Evolutionary conservation across 2,113 vertebrate genomes (phyloP), one percentile per base, ranked within the genome.

Genomic region (Ochotona curzoniae): DNA sequence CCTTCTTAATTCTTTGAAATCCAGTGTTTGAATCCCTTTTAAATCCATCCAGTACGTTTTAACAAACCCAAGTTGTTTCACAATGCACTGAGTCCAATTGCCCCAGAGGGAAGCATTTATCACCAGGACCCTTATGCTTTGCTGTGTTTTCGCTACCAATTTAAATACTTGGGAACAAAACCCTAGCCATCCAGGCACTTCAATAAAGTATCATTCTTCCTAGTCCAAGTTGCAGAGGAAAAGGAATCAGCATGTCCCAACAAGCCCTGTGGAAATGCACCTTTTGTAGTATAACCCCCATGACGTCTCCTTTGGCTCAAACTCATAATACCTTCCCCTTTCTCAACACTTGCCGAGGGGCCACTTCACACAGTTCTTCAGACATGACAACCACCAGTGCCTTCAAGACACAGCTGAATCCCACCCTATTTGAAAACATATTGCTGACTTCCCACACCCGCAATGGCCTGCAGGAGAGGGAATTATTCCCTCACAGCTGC

Each of bases 401-500:
- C 89, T 93, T 75, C 35, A 67, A 90, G 90, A 94, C 90, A 84
- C 4, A 64, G 25, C 32, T 23, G 44, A 87, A 91, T 84, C 66
- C 88, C 13, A 35, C 67, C 49, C 69, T 2, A 7, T 89, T 95
- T 60, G 54, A 78, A 93, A 96, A 83, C 91, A 94, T n/a, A 17
- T 67, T 96, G 57, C 89, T 87, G 75, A 63, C 78, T 89, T 92
- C 74, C 47, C 91, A 92, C 95, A 97, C 94, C 91, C 97, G 94
- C 74, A 73, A 49, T 89, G 88, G 87, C 30, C 76, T 71, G 73
- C 94, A 78, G 87, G 60, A 18, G 7, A 51, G 97, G n/a, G 38
- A 93, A 86, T 54, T 96, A 60, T 26, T 89, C 28, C 0, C 78
- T 96, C 94, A 92, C 97, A 98, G 95, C 89, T 97, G 96, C 84